Percentiles rank a stretch among this genome's conserved stretches.
phyloP scores from a whole-genome alignment of 2,888 invertebrate species.

The Azorinus chamasolen region DNA sequence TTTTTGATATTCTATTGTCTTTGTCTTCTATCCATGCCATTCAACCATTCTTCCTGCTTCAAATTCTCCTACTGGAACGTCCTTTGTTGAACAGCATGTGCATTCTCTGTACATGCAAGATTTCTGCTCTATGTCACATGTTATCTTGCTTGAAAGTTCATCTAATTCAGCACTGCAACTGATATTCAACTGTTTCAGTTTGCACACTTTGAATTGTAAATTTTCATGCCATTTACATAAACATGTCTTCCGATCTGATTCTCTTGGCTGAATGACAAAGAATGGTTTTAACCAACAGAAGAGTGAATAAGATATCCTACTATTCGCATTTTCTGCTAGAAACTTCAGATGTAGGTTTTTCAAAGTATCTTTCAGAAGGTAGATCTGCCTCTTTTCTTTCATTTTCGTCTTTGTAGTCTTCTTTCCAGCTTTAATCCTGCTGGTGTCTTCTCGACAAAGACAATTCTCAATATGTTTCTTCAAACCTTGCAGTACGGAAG shows the following conservation, averaged over 20 bases:
- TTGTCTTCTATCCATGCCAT: conserved; percentile 45
- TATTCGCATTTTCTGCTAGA: conserved; percentile 16
- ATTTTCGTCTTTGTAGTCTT: conserved; percentile 41
- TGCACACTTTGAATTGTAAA: conserved; percentile 38
- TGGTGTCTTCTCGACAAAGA: conserved; percentile 52
- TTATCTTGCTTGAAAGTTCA: conserved; percentile 8
- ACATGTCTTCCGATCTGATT: conserved; percentile 61
- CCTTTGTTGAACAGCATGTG: conserved; percentile 15
- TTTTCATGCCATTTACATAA: conserved; percentile 60
- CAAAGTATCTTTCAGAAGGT: conserved; percentile 55
- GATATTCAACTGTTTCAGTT: conserved; percentile 19
- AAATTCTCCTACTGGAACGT: neutral
- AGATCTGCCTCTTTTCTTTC: conserved; percentile 55
- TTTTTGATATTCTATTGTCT: conserved; percentile 14
- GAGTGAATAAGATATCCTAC: conserved; percentile 60
- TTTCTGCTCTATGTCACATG: conserved; percentile 20
- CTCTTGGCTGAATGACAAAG: conserved; percentile 41
- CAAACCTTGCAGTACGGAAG: conserved; percentile 5
- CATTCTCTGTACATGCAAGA: conserved; percentile 51
- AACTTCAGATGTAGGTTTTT: conserved; percentile 58
- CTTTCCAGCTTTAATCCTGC: conserved; percentile 57
- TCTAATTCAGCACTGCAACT: conserved; percentile 20
- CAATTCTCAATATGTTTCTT: conserved; percentile 20
- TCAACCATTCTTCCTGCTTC: conserved; percentile 13
- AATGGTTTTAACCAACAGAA: conserved; percentile 65